phyloP scores from a whole-genome alignment of 2,113 vertebrate genomes.

The Rhizomys pruinosus region DNA sequence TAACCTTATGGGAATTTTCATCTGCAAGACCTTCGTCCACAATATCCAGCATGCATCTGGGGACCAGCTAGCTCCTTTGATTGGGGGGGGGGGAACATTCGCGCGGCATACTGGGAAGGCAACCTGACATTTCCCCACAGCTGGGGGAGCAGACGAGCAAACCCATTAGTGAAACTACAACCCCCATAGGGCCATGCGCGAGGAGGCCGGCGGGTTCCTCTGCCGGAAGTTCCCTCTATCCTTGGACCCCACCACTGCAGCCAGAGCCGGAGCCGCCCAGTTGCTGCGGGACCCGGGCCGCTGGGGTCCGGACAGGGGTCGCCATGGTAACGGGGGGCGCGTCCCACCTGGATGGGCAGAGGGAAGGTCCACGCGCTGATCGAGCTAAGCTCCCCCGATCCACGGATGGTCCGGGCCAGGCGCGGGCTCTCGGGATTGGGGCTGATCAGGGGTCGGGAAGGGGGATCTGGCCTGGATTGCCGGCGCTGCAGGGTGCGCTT shows the following conservation, averaged over 20 bases:
- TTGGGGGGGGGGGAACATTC: neutral
- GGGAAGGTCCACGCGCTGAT: conserved; percentile 57
- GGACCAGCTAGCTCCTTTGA: neutral
- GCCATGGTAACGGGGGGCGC: conserved; percentile 79
- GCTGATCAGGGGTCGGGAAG: neutral
- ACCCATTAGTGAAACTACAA: conserved; percentile 63
- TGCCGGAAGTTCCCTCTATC: conserved; percentile 70
- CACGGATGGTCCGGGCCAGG: conserved; percentile 39
- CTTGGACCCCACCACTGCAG: conserved; percentile 23
- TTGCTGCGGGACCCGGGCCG: conserved; percentile 57
- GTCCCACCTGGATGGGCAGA: neutral
- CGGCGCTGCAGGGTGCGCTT: neutral
- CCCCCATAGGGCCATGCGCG: conserved; percentile 70
- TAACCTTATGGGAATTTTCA: conserved; percentile 50
- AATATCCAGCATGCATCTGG: conserved; percentile 38
- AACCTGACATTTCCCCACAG: too few species aligned
- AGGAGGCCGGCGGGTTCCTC: neutral
- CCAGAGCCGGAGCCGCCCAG: conserved; percentile 59
- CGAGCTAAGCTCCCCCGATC: neutral
- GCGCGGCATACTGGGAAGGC: conserved; percentile 49
- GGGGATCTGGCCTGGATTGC: neutral
- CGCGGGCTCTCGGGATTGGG: conserved; percentile 42
- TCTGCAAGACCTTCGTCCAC: neutral
- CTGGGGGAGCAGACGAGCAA: too few species aligned
- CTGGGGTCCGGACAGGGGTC: conserved; percentile 70